Conservation (phyloP, 2,888 invertebrate species). For the Macrosoma leucophasiata region DNA sequence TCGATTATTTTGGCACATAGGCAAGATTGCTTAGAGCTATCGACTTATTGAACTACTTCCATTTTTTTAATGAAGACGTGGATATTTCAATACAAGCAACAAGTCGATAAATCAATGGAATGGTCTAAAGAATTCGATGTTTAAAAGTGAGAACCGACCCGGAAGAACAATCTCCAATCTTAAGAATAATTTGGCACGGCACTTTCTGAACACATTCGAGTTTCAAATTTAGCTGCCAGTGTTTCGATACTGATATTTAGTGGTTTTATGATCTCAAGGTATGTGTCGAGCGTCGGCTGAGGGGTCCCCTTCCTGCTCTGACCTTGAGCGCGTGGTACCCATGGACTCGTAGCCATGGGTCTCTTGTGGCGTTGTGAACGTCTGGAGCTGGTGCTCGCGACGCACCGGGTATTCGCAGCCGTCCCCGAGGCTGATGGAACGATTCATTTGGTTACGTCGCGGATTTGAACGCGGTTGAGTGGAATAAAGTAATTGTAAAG, state of each 20-base stretch:
- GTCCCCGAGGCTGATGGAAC: slow-evolving; percentile 88
- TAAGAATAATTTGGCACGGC: too few relatives aligned
- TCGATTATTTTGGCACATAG: too few relatives aligned
- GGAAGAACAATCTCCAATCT: too few relatives aligned
- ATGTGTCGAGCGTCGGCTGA: slow-evolving; percentile 46
- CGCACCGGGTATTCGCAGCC: slow-evolving; percentile 91
- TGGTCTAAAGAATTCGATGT: too few relatives aligned
- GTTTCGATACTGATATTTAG: not conserved
- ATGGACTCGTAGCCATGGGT: slow-evolving; percentile 87
- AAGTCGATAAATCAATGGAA: too few relatives aligned
- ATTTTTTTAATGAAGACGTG: too few relatives aligned
- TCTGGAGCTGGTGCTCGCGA: slow-evolving; percentile 77
- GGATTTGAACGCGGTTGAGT: slow-evolving; percentile 16
- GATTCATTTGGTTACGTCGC: slow-evolving; percentile 31
- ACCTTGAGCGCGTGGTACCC: slow-evolving; percentile 90
- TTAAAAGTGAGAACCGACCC: too few relatives aligned
- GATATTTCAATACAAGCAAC: too few relatives aligned
- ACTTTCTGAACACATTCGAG: too few relatives aligned
- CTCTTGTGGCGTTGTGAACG: slow-evolving; percentile 59
- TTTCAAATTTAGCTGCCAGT: too few relatives aligned
- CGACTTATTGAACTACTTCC: too few relatives aligned
- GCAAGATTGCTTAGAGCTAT: too few relatives aligned
- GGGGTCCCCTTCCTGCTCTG: slow-evolving; percentile 66
- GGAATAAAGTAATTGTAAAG: not conserved
- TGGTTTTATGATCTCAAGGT: slow-evolving; percentile 45